These are phyloP conservation scores for Anas bahamensis DNA, from an alignment of 2,797 vertebrate species.

Conservation along the genomic window DNA sequence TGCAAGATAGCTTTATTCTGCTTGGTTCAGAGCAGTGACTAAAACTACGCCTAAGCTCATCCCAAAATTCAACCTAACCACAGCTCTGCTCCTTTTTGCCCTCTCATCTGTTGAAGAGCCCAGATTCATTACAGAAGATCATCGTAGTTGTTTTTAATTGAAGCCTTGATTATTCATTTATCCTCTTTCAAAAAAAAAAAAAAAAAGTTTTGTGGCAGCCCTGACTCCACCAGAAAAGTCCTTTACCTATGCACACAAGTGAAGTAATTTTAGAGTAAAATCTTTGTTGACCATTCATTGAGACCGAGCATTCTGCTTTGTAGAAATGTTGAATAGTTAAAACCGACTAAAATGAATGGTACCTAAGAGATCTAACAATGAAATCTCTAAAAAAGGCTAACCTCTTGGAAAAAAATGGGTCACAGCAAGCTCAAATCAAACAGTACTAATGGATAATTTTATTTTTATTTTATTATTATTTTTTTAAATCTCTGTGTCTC, in stretches of 20 bases:
- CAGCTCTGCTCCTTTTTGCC: background rate
- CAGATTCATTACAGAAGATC: background rate
- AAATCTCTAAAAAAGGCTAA: background rate
- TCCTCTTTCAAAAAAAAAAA: background rate
- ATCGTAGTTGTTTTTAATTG: background rate
- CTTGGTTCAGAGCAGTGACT: background rate
- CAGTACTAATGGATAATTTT: background rate
- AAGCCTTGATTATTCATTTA: background rate
- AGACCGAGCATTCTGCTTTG: background rate
- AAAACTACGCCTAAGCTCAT: background rate
- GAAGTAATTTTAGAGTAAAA: constrained; percentile 13
- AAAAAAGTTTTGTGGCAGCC: background rate
- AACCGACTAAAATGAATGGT: background rate
- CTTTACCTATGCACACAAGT: background rate
- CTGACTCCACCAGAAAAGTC: background rate
- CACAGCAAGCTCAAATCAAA: background rate
- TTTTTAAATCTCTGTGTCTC: background rate
- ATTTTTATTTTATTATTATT: background rate
- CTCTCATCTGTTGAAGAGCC: background rate
- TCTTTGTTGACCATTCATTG: background rate
- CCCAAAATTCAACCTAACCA: background rate
- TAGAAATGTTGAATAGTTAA: background rate
- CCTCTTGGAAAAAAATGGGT: background rate
- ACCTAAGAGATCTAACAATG: background rate
- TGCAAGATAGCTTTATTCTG: background rate